Evolutionary conservation across 1,140 invertebrate genomes (phyloP).

Genomic region (Holotrichia oblita): DNA sequence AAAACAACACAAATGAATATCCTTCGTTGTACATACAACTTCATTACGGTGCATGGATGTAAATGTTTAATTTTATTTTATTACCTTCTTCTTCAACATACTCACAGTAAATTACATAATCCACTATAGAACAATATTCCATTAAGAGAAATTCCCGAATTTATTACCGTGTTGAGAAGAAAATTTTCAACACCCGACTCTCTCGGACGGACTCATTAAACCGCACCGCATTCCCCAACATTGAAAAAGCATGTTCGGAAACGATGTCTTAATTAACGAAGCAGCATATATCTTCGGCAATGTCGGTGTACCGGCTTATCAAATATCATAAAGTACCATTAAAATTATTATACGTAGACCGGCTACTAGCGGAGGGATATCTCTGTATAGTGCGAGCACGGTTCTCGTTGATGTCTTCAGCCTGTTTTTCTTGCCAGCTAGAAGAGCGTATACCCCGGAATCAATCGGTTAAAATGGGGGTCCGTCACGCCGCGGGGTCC

Average conservation of each 20-base stretch:
- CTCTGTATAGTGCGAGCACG: too few species aligned
- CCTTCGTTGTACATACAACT: too few species aligned
- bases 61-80: too few species aligned
- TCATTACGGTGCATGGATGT: too few species aligned
- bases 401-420: too few species aligned
- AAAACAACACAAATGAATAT: too few species aligned
- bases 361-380: not conserved
- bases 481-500: slow-evolving; percentile 35
- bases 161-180: not conserved
- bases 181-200: slow-evolving; percentile 3
- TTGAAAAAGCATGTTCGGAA: slow-evolving; percentile 10
- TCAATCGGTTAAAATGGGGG: slow-evolving; percentile 38
- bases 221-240: not conserved
- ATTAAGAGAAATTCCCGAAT: not conserved
- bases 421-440: not conserved
- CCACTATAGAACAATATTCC: not conserved
- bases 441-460: not conserved
- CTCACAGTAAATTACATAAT: not conserved
- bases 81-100: not conserved
- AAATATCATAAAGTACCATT: slow-evolving; percentile 36
- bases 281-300: slow-evolving; percentile 2
- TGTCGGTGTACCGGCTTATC: slow-evolving; percentile 20
- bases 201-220: not conserved
- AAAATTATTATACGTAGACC: slow-evolving; percentile 6
- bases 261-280: slow-evolving; percentile 25